Conservation (phyloP, 2,113 vertebrate genomes). For the Paedocypris sp. region DNA sequence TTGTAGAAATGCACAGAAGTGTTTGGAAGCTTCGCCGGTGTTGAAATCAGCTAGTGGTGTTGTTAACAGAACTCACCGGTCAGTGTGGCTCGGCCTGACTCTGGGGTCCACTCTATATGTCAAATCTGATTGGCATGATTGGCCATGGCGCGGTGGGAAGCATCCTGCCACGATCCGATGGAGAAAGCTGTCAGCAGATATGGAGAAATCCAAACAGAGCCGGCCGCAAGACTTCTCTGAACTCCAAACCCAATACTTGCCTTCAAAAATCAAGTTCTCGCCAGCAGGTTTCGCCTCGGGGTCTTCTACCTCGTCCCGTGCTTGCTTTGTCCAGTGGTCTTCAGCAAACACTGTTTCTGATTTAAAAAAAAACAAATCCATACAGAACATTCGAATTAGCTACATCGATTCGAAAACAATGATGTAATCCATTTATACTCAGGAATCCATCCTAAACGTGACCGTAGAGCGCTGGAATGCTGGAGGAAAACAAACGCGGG, state of each 20-base stretch:
- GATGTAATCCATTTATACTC: slow-evolving; percentile 36
- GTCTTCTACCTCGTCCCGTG: neutral
- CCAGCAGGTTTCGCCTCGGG: neutral
- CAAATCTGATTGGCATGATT: slow-evolving; percentile 21
- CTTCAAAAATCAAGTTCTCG: neutral
- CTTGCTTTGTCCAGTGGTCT: slow-evolving; percentile 3
- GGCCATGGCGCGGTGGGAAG: slow-evolving; percentile 36
- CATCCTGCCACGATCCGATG: slow-evolving; percentile 36
- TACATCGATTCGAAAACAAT: slow-evolving; percentile 38
- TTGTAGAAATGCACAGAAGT: neutral
- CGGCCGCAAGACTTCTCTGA: neutral
- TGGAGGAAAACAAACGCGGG: slow-evolving; percentile 46
- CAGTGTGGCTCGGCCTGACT: slow-evolving; percentile 3
- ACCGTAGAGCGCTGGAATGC: slow-evolving; percentile 24
- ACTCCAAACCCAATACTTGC: slow-evolving; percentile 12
- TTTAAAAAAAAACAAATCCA: slow-evolving; percentile 28
- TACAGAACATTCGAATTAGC: slow-evolving; percentile 23
- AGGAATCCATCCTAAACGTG: slow-evolving; percentile 30
- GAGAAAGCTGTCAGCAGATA: slow-evolving; percentile 48
- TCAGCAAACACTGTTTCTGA: slow-evolving; percentile 8
- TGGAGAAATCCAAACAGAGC: slow-evolving; percentile 26
- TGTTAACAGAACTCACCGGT: slow-evolving; percentile 16
- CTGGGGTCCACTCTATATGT: slow-evolving; percentile 4
- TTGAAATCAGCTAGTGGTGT: slow-evolving; percentile 14
- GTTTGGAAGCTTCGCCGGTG: neutral